Base-by-base conservation (phyloP, 2,888 invertebrate genomes). In the Hymenopus coronatus region DNA sequence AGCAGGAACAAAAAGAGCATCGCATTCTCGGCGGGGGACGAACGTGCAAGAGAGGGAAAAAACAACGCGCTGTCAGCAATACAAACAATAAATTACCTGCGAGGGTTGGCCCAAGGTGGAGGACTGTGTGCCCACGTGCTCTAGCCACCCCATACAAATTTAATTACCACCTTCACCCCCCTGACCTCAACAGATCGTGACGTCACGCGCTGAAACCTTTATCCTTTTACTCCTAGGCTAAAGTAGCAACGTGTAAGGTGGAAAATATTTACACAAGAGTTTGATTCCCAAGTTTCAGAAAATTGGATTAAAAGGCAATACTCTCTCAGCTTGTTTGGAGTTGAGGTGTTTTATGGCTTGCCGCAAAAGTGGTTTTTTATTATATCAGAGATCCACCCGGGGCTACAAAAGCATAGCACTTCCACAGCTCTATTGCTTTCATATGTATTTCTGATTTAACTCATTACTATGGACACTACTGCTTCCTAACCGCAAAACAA, bases 1-100 rank as follows among this genome's bases (percentile, higher is more conserved):
- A 70, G 6, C 54, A 70, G 20, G 6, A 70, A 25, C 54, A 70
- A 70, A n/a, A 70, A 70, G 54, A 70, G 54, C 54, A 25, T 70
- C 54, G 54, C 54, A 54, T 54, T 54, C 54, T 54, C 54, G 54
- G 15, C 14, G 6, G 25, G 25, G 54, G 54, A 70, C 54, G 54
- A 70, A 70, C 54, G 54, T 70, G 54, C 4, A 3, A 20, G 54
- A 15, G 25, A 25, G 54, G 54, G 6, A 70, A 70, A 70, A 70
- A 70, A 70, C 54, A n/a, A 14, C 54, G 54, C 20, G 54, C 54
- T 70, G 54, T 70, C 54, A 70, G 54, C 54, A 70, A 86, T 86
- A 86, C 86, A 86, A 86, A 86, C 86, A 86, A 86, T 86, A 86
- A 70, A 86, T 86, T 86, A 86, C 70, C 15, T 70, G 54, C 15